Evolutionary conservation across 2,113 vertebrate species (phyloP), one percentile per base, ranked within the genome.

Genomic region (Raja brachyura): DNA sequence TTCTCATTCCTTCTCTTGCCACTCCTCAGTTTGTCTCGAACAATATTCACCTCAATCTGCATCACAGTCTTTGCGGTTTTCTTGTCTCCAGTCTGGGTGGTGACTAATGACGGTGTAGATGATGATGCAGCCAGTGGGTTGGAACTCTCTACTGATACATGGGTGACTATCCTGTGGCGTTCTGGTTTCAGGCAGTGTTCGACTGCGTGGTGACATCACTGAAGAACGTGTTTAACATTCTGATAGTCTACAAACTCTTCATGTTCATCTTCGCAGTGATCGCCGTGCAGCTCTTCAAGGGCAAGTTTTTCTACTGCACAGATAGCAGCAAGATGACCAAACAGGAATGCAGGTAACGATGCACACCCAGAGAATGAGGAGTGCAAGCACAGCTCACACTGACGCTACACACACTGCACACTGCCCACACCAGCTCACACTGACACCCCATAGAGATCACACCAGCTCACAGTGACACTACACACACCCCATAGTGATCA

Each of bases 261-360:
- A 99, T 99, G 99, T 99, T 99, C 97, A 99, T 99, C 96, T 99
- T 99, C 28, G 99, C 99, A 0, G 99, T 99, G 95, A 99, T 99
- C 2, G 99, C 99, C 0, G 99, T 99, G 83, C 99, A 99, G 94
- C 98, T 99, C 74, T 99, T 99, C 96, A 99, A 99, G 95, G 99
- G 99, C 75, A 99, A 99, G 95, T 99, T 99, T 94, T 99, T 99
- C 95, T 99, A 99, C 94, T 99, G 99, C 93, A 99, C 98, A 0
- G 99, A 99, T 96, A 98, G 98, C 93, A 99, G 98, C 4, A 99
- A 99, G 95, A 98, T 98, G 95, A 99, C 98, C 0, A 96, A 99
- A 95, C 98, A 98, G 93, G 99, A 99, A 93, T 99, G 99, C 97
- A 98, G 98, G 99, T 99, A 96, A 88, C 18, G 13, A 16, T 31